Evolutionary conservation across 2,888 invertebrate genomes (phyloP).

Genomic region (Drosophila koepferae): DNA sequence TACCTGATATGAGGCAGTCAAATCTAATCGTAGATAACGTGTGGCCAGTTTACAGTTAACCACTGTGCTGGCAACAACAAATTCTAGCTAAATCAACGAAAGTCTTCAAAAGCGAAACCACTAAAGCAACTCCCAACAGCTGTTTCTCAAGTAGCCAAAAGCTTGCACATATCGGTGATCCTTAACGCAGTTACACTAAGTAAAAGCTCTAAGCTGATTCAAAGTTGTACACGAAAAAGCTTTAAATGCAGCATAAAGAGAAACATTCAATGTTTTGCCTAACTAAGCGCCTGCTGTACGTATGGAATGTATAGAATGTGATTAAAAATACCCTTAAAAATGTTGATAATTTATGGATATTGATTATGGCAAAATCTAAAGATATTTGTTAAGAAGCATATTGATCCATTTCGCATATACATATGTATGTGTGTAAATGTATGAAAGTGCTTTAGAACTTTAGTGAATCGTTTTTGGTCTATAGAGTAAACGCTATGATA

Average conservation of each 20-base stretch:
- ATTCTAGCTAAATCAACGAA: neutral
- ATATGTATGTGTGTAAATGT: neutral
- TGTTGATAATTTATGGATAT: neutral
- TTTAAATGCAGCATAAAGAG: conserved; percentile 25
- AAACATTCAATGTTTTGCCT: conserved; percentile 16
- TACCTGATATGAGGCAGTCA: conserved; percentile 52
- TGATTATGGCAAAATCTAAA: too few relatives aligned
- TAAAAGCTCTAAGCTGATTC: conserved; percentile 6
- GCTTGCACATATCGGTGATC: conserved; percentile 21
- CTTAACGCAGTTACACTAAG: conserved; percentile 3
- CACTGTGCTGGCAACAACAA: conserved; percentile 38
- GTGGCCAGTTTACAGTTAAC: conserved; percentile 55
- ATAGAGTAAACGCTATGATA: neutral
- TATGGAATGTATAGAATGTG: neutral
- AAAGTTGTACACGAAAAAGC: conserved; percentile 3
- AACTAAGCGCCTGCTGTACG: conserved; percentile 34
- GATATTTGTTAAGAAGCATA: neutral
- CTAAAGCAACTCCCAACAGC: conserved; percentile 21
- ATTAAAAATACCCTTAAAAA: neutral
- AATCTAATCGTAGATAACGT: conserved; percentile 52
- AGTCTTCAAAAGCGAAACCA: neutral
- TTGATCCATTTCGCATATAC: neutral
- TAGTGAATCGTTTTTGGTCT: neutral
- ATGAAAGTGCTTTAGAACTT: neutral
- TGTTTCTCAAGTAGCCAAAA: conserved; percentile 23